phyloP scores from a whole-genome alignment of 1,140 invertebrate species.

The Drosophila saltans region DNA sequence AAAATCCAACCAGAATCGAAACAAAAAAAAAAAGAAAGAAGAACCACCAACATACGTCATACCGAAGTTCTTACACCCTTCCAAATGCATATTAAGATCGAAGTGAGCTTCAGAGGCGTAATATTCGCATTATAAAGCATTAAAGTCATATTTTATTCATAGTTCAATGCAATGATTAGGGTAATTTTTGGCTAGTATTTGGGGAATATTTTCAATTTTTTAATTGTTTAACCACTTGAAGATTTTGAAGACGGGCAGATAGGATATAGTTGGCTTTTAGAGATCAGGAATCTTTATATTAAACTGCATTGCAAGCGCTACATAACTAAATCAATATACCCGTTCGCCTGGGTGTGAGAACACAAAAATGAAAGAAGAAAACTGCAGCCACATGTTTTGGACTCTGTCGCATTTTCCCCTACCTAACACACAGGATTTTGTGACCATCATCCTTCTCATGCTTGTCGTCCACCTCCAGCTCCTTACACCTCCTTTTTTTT shows the following conservation, averaged over 20 bases:
- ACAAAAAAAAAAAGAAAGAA: slow-evolving; percentile 23
- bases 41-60: not conserved
- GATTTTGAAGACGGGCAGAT: too few species aligned
- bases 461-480: slow-evolving; percentile 18
- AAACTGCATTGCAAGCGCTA: not conserved
- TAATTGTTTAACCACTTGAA: too few species aligned
- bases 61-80: not conserved
- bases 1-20: slow-evolving; percentile 66
- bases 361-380: slow-evolving; percentile 36
- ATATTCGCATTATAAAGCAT: too few species aligned
- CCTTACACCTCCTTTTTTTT: slow-evolving; percentile 17
- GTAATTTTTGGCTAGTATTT: too few species aligned
- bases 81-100: too few species aligned
- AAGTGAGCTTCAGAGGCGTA: too few species aligned
- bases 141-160: too few species aligned
- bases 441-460: slow-evolving; percentile 56
- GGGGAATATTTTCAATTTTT: too few species aligned
- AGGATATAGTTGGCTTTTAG: too few species aligned
- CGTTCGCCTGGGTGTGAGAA: not conserved
- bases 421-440: slow-evolving; percentile 46
- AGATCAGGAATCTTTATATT: not conserved
- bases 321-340: not conserved
- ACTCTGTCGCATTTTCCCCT: slow-evolving; percentile 33
- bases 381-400: slow-evolving; percentile 71
- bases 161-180: too few species aligned